These are phyloP conservation scores for Eulemur mongoz DNA, from an alignment of 2,797 vertebrate species.

Conservation along the genomic window DNA sequence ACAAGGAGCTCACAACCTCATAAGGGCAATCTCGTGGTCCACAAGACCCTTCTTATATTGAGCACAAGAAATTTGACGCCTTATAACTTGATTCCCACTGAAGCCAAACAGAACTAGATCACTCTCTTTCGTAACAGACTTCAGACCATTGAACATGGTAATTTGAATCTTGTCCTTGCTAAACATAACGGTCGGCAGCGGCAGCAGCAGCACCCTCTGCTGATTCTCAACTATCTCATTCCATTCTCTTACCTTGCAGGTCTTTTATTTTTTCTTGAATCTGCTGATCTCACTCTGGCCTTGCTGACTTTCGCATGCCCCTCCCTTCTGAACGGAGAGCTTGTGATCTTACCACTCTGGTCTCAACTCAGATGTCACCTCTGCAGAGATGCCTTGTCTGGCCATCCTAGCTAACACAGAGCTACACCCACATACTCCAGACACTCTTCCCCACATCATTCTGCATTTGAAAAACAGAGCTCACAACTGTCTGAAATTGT, in stretches of 20 bases:
- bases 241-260: accelerated
- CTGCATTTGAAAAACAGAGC: not conserved
- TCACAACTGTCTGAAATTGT: not conserved
- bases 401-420: not conserved
- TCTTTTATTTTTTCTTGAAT: not conserved
- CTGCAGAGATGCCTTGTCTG: not conserved
- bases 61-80: not conserved
- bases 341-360: not conserved
- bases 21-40: not conserved
- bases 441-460: not conserved
- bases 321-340: not conserved
- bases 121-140: not conserved
- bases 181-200: too few relatives aligned
- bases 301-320: not conserved
- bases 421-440: not conserved
- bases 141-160: not conserved
- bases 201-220: too few relatives aligned
- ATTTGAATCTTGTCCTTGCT: not conserved
- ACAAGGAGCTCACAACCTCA: not conserved
- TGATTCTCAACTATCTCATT: not conserved
- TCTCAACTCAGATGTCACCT: not conserved
- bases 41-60: not conserved
- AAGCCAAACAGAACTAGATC: not conserved
- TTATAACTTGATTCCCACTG: not conserved
- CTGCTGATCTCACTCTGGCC: not conserved